Evolutionary conservation across 2,888 invertebrate species (phyloP).

Genomic region (Frankliniella fusca): DNA sequence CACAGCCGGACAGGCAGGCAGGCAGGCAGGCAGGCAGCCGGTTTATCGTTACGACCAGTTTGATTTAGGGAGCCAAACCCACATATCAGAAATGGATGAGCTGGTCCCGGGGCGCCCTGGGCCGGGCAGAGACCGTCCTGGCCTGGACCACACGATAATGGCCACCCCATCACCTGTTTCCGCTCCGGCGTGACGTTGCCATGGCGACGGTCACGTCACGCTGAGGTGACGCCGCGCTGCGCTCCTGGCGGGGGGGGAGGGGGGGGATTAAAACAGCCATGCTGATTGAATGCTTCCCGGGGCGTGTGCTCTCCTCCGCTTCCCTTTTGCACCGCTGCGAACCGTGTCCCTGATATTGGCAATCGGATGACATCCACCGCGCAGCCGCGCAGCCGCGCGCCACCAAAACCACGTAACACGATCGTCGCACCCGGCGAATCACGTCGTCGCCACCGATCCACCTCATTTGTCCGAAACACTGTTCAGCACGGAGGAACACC

Average conservation of each 20-base stretch:
- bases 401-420: background rate
- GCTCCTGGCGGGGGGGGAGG: background rate
- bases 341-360: too few relatives aligned
- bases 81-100: slow-evolving; percentile 24
- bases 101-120: too few relatives aligned
- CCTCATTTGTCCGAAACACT: too few relatives aligned
- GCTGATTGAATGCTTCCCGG: too few relatives aligned
- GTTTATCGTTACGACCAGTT: slow-evolving; percentile 11
- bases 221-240: background rate
- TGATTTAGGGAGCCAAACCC: slow-evolving; percentile 25
- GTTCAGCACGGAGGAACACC: too few relatives aligned
- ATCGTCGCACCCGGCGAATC: background rate
- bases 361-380: background rate
- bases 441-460: background rate
- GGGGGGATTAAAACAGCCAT: too few relatives aligned
- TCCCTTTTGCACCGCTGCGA: too few relatives aligned
- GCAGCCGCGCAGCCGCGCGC: background rate
- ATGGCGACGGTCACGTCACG: background rate
- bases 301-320: too few relatives aligned
- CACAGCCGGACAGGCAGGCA: too few relatives aligned
- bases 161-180: background rate
- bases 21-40: background rate
- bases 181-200: background rate
- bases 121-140: background rate
- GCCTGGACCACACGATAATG: background rate